A percentile compares a stretch with the other conserved stretches of the same genome.
phyloP scores from a whole-genome alignment of 2,113 vertebrate species.

The Corythornis cristatus region DNA sequence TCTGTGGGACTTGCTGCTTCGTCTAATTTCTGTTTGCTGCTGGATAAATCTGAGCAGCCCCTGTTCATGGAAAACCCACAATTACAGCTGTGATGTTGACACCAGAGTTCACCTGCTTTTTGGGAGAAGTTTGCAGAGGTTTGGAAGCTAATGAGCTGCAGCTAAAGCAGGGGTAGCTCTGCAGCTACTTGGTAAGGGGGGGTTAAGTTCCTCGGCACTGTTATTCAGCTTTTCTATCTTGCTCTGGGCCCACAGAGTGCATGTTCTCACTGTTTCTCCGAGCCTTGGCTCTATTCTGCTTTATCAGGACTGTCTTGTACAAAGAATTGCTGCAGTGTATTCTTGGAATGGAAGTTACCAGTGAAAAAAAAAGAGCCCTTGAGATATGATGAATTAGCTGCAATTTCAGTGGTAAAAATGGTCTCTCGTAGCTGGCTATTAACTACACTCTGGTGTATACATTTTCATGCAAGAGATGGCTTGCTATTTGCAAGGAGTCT shows the following conservation, averaged over 20 bases:
- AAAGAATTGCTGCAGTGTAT: conserved; percentile 26
- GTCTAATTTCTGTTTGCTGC: conserved; percentile 30
- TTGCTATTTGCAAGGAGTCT: conserved; percentile 55
- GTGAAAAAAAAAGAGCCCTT: neutral
- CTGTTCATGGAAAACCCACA: conserved; percentile 27
- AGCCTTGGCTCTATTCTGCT: conserved; percentile 4
- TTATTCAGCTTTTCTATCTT: conserved; percentile 11
- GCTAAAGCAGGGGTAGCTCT: conserved; percentile 63
- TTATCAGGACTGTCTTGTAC: conserved; percentile 10
- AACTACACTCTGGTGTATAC: conserved; percentile 59
- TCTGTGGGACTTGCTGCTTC: neutral
- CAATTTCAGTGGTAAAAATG: conserved; percentile 62
- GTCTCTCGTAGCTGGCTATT: conserved; percentile 31
- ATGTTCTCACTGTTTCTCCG: conserved; percentile 28
- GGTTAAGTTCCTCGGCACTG: neutral
- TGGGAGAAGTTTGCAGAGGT: conserved; percentile 41
- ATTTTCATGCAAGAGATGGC: conserved; percentile 52
- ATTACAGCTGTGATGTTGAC: conserved; percentile 55
- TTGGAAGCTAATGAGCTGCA: conserved; percentile 67
- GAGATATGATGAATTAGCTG: conserved; percentile 65
- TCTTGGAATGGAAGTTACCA: conserved; percentile 36
- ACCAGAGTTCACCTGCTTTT: conserved; percentile 60
- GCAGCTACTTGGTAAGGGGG: conserved; percentile 28
- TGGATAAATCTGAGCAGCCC: neutral
- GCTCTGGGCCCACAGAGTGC: conserved; percentile 18